Percentiles rank a stretch among this genome's conserved stretches.
These are phyloP conservation scores for Caerostris darwini DNA, from an alignment of 1,140 invertebrate species.

Conservation along the genomic window DNA sequence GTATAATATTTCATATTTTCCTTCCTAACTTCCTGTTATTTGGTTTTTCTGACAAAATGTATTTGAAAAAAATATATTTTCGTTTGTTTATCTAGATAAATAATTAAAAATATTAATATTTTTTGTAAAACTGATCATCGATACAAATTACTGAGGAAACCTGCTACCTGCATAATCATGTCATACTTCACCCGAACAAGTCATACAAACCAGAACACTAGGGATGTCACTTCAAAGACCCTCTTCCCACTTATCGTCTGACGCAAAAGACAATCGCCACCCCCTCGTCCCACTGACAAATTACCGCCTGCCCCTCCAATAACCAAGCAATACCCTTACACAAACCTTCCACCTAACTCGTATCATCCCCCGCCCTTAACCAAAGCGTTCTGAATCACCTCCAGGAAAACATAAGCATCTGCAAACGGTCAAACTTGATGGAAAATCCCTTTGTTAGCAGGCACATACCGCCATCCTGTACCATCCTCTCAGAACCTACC, in stretches of 20 bases:
- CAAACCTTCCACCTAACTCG: slow-evolving; percentile 15
- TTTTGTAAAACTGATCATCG: too few relatives aligned
- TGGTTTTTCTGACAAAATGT: too few relatives aligned
- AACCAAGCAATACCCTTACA: slow-evolving; percentile 29
- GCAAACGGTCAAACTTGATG: slow-evolving; percentile 10
- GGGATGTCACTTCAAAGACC: slow-evolving; percentile 28
- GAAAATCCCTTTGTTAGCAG: slow-evolving; percentile 6
- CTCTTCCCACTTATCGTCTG: slow-evolving; percentile 4
- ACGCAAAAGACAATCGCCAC: slow-evolving; percentile 39
- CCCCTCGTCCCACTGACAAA: slow-evolving; percentile 12
- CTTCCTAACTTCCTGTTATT: too few relatives aligned
- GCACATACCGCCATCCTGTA: not conserved
- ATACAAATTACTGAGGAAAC: too few relatives aligned
- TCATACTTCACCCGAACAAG: not conserved
- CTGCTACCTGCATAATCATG: too few relatives aligned
- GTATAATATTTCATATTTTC: too few relatives aligned
- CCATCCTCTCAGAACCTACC: not conserved
- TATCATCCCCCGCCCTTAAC: slow-evolving; percentile 5
- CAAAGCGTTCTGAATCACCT: slow-evolving; percentile 2
- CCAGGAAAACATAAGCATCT: not conserved
- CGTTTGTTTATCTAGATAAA: too few relatives aligned
- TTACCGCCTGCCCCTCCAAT: slow-evolving; percentile 38
- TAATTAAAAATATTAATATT: too few relatives aligned
- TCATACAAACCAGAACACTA: not conserved
- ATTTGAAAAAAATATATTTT: too few relatives aligned